Base-by-base conservation (phyloP, 2,888 invertebrate genomes). In the Vesta saturnalis region DNA sequence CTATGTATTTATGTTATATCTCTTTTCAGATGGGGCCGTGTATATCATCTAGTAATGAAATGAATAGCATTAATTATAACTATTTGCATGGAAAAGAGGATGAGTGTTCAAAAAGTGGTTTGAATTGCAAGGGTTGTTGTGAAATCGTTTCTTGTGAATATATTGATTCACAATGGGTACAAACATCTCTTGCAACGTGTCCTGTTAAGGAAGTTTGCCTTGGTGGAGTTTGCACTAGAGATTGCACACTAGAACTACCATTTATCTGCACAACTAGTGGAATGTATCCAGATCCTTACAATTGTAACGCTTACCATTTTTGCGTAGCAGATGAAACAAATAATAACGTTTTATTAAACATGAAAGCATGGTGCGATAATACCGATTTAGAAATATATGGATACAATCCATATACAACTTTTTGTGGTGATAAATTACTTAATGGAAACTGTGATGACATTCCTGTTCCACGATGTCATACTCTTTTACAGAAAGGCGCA, bases 341-440 rank as follows among this genome's bases (percentile, higher is more conserved):
- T 8, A 15, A 5, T 2, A 5, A 10, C 6, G 8, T 8, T 1
- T 52, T 52, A n/a, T 8, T 1, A 18, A 1, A 19, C 19, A 19
- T 19, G 4, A 52, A 18, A 15, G n/a, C 19, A 52, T 8, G 8
- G 4, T 52, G 52, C 18, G 52, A 21, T 19, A 19, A 52, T 52
- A 52, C 1, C n/a, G 18, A 6, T 5, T 12, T 18, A 1, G 8
- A n/a, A 1, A 39, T 10, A n/a, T 67, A 54, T 21, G 67, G 63
- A 1, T 67, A 63, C 39, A 49, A 67, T 39, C 19, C 55, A 6
- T 12, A 15, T 0, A 59, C 63, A 1, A 55, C 43, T 1, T 63
- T 59, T 22, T 67, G 67, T 22, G 21, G 46, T 60, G 22, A 49
- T 4, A 52, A 39, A 10, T 22, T 67, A 22, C 10, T 6, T 14